Evolutionary conservation across 2,797 vertebrate species (phyloP).

Genomic region (Etheostoma nigrum): DNA sequence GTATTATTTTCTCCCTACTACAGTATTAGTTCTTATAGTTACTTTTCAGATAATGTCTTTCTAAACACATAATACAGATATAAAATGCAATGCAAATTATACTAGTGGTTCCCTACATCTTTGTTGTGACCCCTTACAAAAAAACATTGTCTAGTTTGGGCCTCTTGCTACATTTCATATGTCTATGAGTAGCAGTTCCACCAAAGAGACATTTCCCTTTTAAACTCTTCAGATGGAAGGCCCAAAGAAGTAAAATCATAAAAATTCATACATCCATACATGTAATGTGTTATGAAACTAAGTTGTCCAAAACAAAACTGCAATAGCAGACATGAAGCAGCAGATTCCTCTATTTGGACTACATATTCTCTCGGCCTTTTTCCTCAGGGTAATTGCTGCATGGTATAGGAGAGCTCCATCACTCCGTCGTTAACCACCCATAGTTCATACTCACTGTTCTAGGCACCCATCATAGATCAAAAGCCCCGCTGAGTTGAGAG

Average conservation of each 20-base stretch:
- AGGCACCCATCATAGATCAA: slow-evolving; percentile 43
- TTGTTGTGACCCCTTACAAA: neutral
- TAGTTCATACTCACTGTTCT: slow-evolving; percentile 51
- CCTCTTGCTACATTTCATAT: neutral
- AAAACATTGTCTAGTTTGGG: neutral
- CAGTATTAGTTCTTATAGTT: neutral
- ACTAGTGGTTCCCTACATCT: neutral
- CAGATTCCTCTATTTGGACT: neutral
- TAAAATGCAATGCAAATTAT: neutral
- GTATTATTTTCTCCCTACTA: too few relatives aligned
- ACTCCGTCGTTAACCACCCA: slow-evolving; percentile 65
- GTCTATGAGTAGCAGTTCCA: neutral
- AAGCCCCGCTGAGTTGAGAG: slow-evolving; percentile 46
- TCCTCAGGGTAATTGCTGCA: slow-evolving; percentile 31
- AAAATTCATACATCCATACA: neutral
- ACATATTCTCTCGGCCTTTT: slow-evolving; percentile 25
- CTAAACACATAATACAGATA: neutral
- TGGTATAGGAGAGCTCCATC: slow-evolving; percentile 46
- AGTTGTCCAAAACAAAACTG: slow-evolving; percentile 20
- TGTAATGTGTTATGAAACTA: neutral
- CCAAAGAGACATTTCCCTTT: neutral
- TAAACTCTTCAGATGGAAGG: neutral
- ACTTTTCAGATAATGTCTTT: neutral
- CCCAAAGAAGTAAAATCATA: neutral
- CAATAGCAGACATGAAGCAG: slow-evolving; percentile 13